Conservation (phyloP, 92 coral and sea anemone species). For the Isaurus tuberculatus region DNA sequence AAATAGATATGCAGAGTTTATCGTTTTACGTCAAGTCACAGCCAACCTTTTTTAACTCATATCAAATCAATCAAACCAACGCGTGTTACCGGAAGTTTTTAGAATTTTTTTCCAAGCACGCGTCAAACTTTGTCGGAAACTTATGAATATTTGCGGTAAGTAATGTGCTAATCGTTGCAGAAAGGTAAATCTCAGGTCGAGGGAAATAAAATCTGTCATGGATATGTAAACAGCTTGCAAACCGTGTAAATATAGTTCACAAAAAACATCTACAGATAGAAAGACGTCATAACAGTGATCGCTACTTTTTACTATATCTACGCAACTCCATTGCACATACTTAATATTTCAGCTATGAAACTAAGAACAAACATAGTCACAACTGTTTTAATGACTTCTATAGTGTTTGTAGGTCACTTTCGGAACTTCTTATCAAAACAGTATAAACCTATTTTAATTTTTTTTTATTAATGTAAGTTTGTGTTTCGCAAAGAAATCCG, state of each 20-base stretch:
- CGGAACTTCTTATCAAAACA: constrained; percentile 44
- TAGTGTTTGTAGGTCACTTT: constrained; percentile 24
- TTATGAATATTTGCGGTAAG: constrained; percentile 37
- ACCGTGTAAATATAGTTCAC: background rate
- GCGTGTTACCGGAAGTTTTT: constrained; percentile 51
- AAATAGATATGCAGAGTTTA: constrained; percentile 2
- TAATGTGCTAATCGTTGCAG: background rate
- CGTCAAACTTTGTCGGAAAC: constrained; percentile 39
- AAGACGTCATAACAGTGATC: background rate
- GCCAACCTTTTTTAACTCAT: constrained; percentile 21
- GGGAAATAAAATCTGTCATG: background rate
- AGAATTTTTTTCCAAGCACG: constrained; percentile 41
- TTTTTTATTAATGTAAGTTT: background rate
- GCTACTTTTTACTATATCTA: background rate
- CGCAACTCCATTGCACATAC: background rate
- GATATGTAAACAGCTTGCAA: background rate
- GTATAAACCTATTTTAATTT: constrained; percentile 7
- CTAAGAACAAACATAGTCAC: background rate
- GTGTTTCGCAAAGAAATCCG: background rate
- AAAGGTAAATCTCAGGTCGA: background rate
- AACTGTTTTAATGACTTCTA: background rate
- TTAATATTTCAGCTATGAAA: background rate
- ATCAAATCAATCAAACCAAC: constrained; percentile 45
- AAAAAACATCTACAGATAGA: background rate
- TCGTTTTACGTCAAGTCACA: constrained; percentile 35